Evolutionary conservation across 2,888 invertebrate species (phyloP).

Genomic region (Reticulitermes lucifugus): DNA sequence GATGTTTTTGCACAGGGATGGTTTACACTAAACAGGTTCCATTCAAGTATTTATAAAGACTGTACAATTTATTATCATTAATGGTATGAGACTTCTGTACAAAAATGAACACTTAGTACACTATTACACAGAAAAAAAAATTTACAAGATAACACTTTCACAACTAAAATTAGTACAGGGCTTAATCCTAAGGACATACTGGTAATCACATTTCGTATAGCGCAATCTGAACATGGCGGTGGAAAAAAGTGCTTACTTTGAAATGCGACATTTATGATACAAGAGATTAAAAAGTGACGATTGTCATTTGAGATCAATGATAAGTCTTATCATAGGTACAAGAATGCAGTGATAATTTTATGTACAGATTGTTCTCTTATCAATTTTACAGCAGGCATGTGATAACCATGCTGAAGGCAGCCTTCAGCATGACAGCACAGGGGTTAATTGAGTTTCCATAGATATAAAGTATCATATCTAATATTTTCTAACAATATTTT

Average conservation of each 20-base stretch:
- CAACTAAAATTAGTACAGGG: neutral
- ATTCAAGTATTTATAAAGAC: constrained; percentile 20
- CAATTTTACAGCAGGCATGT: too few species aligned
- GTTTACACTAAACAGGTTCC: neutral
- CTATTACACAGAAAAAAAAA: constrained; percentile 4
- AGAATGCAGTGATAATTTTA: neutral
- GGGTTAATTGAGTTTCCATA: neutral
- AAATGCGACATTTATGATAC: neutral
- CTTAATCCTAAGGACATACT: neutral
- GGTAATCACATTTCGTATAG: neutral
- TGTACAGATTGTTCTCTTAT: neutral
- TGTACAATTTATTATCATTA: constrained; percentile 34
- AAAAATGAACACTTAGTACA: constrained; percentile 36
- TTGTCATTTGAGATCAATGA: constrained; percentile 16
- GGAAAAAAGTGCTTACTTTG: neutral
- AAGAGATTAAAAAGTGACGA: constrained; percentile 18
- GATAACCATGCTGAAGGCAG: too few species aligned
- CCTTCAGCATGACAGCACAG: too few species aligned
- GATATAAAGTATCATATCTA: neutral
- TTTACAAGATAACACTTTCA: constrained; percentile 5
- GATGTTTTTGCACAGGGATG: too few species aligned
- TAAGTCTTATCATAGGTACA: neutral
- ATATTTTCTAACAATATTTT: neutral
- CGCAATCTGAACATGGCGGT: neutral
- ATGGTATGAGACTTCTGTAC: constrained; percentile 34